These are phyloP conservation scores for Clupea harengus DNA, from an alignment of 2,113 vertebrate species.

Conservation along the genomic window DNA sequence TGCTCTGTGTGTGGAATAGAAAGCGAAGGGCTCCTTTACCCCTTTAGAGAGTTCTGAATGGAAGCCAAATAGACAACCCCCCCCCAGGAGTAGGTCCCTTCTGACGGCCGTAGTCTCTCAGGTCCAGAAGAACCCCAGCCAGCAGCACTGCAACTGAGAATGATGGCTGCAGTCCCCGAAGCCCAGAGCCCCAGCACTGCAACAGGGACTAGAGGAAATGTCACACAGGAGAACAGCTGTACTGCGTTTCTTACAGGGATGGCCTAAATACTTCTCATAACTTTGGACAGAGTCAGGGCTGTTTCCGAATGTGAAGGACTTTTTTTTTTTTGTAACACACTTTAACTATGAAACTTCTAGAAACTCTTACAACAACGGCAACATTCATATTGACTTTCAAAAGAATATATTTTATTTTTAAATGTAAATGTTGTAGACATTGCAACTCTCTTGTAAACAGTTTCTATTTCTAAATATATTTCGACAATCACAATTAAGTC, in stretches of 20 bases:
- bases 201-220: not conserved
- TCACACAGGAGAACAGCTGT: not conserved
- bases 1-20: not conserved
- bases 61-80: not conserved
- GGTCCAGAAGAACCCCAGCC: not conserved
- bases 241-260: not conserved
- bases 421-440: too few relatives aligned
- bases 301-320: not conserved
- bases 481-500: too few relatives aligned
- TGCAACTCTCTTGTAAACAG: too few relatives aligned
- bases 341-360: not conserved
- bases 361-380: not conserved
- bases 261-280: not conserved
- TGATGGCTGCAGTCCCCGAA: not conserved
- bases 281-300: not conserved
- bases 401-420: too few relatives aligned
- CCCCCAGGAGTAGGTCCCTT: not conserved
- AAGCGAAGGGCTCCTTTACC: not conserved
- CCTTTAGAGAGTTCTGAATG: not conserved
- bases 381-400: not conserved
- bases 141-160: not conserved
- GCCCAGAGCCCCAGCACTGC: not conserved
- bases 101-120: not conserved
- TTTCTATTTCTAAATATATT: too few relatives aligned
- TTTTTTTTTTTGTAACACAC: not conserved